Percentiles rank a stretch among this genome's conserved stretches.
phyloP scores from a whole-genome alignment of 2,797 vertebrate species.

The Chelon auratus region DNA sequence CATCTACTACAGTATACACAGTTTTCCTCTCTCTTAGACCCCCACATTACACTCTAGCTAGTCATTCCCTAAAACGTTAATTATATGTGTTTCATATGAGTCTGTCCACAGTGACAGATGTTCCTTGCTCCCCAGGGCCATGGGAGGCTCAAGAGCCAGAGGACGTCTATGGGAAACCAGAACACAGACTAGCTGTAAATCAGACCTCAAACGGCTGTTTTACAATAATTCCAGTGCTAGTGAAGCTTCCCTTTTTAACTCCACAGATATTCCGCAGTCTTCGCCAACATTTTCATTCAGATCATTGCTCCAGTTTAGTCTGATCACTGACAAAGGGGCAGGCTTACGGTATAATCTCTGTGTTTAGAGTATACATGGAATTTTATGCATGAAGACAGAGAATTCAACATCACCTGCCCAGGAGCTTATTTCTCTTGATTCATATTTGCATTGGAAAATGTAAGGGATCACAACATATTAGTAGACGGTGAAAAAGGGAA shows the following conservation, averaged over 20 bases:
- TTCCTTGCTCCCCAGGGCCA: conserved; percentile 35
- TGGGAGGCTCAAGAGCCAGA: conserved; percentile 37
- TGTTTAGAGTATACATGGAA: conserved; percentile 42
- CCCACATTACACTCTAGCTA: conserved; percentile 31
- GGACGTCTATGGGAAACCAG: conserved; percentile 40
- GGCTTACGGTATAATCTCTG: conserved; percentile 37
- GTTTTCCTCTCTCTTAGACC: conserved; percentile 3
- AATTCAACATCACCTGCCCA: conserved; percentile 63
- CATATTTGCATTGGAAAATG: conserved; percentile 70
- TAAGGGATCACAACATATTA: conserved; percentile 65
- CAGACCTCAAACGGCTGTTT: conserved; percentile 45
- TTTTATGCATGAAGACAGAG: conserved; percentile 53
- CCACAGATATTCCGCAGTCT: conserved; percentile 19
- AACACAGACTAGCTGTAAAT: conserved; percentile 46
- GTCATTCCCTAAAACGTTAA: conserved; percentile 10
- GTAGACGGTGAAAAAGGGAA: conserved; percentile 36
- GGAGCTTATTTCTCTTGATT: conserved; percentile 64
- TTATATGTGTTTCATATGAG: conserved; percentile 44
- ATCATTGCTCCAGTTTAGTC: conserved; percentile 35
- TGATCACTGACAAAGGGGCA: conserved; percentile 32
- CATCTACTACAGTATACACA: neutral
- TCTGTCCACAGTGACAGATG: conserved; percentile 51
- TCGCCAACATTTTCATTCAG: conserved; percentile 29
- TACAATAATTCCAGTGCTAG: conserved; percentile 25
- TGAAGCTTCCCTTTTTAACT: conserved; percentile 28